Evolutionary conservation across 2,113 vertebrate species (phyloP).

Genomic region (Brienomyrus longianalis): DNA sequence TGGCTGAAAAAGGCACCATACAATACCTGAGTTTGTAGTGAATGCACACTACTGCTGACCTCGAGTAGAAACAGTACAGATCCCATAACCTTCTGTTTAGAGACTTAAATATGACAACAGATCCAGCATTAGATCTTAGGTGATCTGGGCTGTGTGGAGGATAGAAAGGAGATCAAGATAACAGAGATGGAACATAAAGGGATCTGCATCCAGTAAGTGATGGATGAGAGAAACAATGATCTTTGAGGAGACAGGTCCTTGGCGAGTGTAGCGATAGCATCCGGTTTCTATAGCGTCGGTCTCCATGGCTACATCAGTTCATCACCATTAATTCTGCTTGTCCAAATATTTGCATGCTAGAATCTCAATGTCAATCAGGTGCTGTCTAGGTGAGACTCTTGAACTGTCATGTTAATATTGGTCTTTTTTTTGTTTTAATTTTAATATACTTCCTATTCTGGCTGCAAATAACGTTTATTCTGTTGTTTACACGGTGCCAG

Average conservation of each 20-base stretch:
- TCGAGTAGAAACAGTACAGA: background rate
- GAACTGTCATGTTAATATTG: background rate
- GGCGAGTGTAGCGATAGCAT: background rate
- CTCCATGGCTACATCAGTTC: background rate
- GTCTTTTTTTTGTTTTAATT: background rate
- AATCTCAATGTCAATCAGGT: background rate
- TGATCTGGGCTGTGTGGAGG: background rate
- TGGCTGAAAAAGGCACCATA: background rate
- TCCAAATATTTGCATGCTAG: background rate
- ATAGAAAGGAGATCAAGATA: background rate
- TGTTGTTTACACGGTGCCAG: background rate
- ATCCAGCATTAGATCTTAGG: background rate
- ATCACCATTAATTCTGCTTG: background rate
- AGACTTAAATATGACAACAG: background rate
- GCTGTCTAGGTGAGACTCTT: background rate
- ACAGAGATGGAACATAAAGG: background rate
- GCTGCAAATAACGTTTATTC: background rate
- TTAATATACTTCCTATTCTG: background rate
- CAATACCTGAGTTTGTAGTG: constrained; percentile 34
- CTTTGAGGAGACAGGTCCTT: background rate
- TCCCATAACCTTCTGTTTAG: background rate
- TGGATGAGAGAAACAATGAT: background rate
- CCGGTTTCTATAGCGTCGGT: background rate
- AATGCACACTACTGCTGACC: background rate
- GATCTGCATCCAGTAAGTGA: background rate